phyloP scores from a whole-genome alignment of 2,113 vertebrate genomes.

The Pardalotus punctatus region DNA sequence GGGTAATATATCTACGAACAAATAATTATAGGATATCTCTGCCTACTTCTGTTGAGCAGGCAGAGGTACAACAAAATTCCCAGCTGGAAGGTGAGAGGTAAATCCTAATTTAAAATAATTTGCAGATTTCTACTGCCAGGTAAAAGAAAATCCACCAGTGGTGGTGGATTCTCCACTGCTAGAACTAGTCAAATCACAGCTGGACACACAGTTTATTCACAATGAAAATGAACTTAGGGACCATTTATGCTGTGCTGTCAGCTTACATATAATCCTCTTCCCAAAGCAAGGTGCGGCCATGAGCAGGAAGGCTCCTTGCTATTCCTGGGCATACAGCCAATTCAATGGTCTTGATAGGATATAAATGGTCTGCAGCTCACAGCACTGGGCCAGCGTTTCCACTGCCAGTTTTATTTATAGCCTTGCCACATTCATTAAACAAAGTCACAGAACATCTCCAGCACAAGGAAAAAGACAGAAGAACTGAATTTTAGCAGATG shows the following conservation, averaged over 20 bases:
- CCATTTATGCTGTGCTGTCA: constrained; percentile 2
- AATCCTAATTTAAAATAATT: neutral
- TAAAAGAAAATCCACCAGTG: neutral
- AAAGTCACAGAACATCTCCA: neutral
- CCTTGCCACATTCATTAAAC: neutral
- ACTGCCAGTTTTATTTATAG: constrained; percentile 28
- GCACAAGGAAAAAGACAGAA: neutral
- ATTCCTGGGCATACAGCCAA: constrained; percentile 24
- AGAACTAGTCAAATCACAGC: neutral
- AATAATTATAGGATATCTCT: neutral
- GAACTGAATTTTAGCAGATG: neutral
- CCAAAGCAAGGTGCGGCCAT: neutral
- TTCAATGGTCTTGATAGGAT: neutral
- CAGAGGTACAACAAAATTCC: neutral
- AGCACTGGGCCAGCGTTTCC: neutral
- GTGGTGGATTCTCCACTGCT: neutral
- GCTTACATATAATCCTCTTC: neutral
- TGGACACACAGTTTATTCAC: neutral
- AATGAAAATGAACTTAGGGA: neutral
- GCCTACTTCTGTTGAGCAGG: neutral
- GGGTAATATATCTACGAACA: neutral
- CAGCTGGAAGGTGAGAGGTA: neutral
- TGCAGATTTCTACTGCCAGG: neutral
- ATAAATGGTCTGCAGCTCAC: neutral
- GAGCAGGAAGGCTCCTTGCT: neutral